Evolutionary conservation across 2,113 vertebrate genomes (phyloP), one percentile per base, ranked within the genome.

Genomic region (Lipotes vexillifer): DNA sequence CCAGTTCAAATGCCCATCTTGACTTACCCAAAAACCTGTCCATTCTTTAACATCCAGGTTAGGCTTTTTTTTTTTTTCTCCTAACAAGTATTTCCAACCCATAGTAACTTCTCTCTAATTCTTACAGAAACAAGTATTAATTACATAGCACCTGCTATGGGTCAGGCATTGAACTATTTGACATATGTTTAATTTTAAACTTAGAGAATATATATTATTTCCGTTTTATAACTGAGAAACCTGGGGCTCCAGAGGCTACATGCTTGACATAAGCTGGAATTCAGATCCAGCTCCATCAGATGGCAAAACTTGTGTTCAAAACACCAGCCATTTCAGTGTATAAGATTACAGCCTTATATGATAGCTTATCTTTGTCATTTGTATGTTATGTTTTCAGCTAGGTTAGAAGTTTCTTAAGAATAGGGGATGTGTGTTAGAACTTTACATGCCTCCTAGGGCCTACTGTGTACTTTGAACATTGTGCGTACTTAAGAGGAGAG

Each of bases 161-260:
- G 18, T 20, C 17, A 65, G 71, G 18, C 69, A 75, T 66, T 61
- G 46, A 94, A 52, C 77, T 89, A 31, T 91, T 88, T 55, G 65
- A 92, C 4, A 23, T 77, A 61, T 44, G 10, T 91, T 68, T 92
- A 92, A 95, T 59, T 82, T 96, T 94, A 84, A 92, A 93, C 6
- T 88, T 88, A 80, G 6, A 86, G 21, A n/a, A 52, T 44, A 80
- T 68, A 14, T 82, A 33, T 84, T 75, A 75, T 84, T 93, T 96
- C 33, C 3, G 41, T 41, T 91, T 93, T 41, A 59, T 31, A 94
- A 46, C 72, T 63, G 44, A 93, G 93, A 94, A 94, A 80, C 68
- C 63, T 96, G 63, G 41, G 69, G 5, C 29, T 89, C 12, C 13
- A 81, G 61, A 80, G 52, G 41, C 41, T 80, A 0, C 21, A 8